Base-by-base conservation (phyloP, 2,888 invertebrate species). In the Heteropelma amictum region DNA sequence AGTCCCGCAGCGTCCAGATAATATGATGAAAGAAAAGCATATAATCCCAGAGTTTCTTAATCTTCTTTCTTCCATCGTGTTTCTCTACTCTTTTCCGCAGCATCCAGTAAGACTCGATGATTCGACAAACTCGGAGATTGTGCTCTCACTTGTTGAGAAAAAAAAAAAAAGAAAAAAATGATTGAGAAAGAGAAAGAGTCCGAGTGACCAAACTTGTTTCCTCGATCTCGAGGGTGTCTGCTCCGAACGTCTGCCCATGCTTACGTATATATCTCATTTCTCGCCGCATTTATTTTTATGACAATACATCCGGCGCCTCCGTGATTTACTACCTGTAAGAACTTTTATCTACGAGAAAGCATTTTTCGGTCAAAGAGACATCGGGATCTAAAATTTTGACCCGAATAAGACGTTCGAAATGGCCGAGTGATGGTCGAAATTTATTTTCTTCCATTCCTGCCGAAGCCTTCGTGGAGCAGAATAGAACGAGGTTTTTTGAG, bases 131-230 rank as follows among this genome's bases (percentile, higher is more conserved):
- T 53, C 28, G 23, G 35, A 68, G 54, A 68, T 68, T 63, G 67
- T 28, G 61, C 56, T 33, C 26, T 26, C 54, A 8, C 35, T 54
- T n/a, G 14, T 33, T 14, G 35, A 3, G 33, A 12, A 12, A 45
- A 21, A 47, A 47, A 21, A 21, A 61, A 49, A 21, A 35, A 10
- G 8, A 17, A 21, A 53, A 38, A 38, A 12, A 38, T 4, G 35
- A 14, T 10, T 19, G 40, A n/a, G 26, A 72, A 45, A 53, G 60
- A 17, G 28, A 72, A 53, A 71, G 45, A 28, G 67, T 64, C 42
- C 35, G 30, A 69, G 63, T 73, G 35, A 69, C 69, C 64, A 74
- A 74, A 74, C 69, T 74, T 49, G 74, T 74, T 74, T 74, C 60
- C 70, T 70, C 53, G 58, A 53, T 70, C 70, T 45, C 45, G 26